Base-by-base conservation (phyloP, 2,797 vertebrate genomes). In the Tolypeutes matacus region DNA sequence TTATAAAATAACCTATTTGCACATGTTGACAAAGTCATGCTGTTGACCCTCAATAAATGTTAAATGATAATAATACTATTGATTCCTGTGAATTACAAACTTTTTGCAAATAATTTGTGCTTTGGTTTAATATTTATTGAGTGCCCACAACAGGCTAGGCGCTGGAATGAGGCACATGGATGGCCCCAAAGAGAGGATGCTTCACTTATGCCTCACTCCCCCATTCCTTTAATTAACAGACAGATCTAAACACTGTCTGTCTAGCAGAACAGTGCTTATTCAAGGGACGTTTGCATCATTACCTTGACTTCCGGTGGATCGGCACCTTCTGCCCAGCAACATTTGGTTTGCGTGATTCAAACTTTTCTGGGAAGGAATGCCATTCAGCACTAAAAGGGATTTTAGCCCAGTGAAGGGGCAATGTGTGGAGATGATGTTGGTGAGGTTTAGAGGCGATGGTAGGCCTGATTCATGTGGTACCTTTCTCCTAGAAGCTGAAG, bases 31-130 rank as follows among this genome's bases (percentile, higher is more conserved):
- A 87, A 93, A 93, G 84, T 89, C 89, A 64, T 97, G 89, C 93
- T 97, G 96, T 97, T 97, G 97, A 97, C 97, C 70, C 96, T 97
- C 96, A 97, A 97, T 97, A 97, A 97, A 97, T 97, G 96, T 97
- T 97, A 97, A 97, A 96, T 95, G 86, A 90, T 94, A 81, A 91
- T 83, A 78, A 95, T 75, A 73, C 77, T 82, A 89, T 73, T 91
- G 96, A 95, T 97, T 97, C 53, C 69, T 97, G 94, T 97, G 95
- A 92, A 96, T 96, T 97, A 39, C 56, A 97, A 86, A 89, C 5
- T 70, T 94, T 78, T 86, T 89, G 65, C 89, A 53, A 90, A 76
- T 34, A n/a, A 12, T 72, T 93, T 82, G 39, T 87, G 49, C n/a
- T 91, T 91, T 69, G 31, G 91, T 94, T 97, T 94, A 97, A 97